A percentile compares a stretch with the other conserved stretches of the same genome.
Conservation (phyloP, 2,888 invertebrate species). For the Gnatocerus cornutus region DNA sequence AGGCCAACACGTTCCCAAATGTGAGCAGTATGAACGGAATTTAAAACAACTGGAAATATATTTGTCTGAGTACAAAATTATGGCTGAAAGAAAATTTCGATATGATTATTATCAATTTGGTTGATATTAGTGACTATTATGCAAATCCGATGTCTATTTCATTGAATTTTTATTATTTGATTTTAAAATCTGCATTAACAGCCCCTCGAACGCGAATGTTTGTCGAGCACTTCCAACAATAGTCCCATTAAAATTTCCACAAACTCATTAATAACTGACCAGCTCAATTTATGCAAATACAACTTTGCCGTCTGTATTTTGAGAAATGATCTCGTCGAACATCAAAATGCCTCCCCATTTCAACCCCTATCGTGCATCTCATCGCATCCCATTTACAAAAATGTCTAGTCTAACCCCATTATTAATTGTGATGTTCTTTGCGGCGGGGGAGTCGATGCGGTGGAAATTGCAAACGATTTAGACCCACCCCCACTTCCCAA, state of each 20-base stretch:
- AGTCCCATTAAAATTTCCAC: slow-evolving; percentile 1
- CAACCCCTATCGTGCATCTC: slow-evolving; percentile 21
- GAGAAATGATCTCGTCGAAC: slow-evolving; percentile 19
- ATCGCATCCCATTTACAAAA: slow-evolving; percentile 38
- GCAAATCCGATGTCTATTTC: too few relatives aligned
- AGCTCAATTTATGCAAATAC: slow-evolving; percentile 32
- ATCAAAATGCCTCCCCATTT: slow-evolving; percentile 5
- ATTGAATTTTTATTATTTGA: too few relatives aligned
- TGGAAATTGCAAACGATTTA: slow-evolving; percentile 33
- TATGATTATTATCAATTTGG: too few relatives aligned
- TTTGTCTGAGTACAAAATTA: too few relatives aligned
- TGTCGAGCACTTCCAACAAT: too few relatives aligned
- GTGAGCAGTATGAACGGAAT: neutral
- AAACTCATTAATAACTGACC: slow-evolving; percentile 38
- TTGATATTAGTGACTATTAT: too few relatives aligned
- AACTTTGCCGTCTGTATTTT: slow-evolving; percentile 12
- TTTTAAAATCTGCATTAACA: too few relatives aligned
- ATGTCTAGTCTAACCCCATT: slow-evolving; percentile 36
- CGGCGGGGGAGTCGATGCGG: slow-evolving; percentile 26
- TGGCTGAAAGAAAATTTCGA: too few relatives aligned
- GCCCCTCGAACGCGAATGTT: too few relatives aligned
- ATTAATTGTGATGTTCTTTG: slow-evolving; percentile 46
- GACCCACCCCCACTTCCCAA: slow-evolving; percentile 14
- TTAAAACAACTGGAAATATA: neutral
- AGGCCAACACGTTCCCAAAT: too few relatives aligned